A percentile compares a stretch with the other conserved stretches of the same genome.
phyloP scores from a whole-genome alignment of 2,113 vertebrate species.

The Scatophagus argus region DNA sequence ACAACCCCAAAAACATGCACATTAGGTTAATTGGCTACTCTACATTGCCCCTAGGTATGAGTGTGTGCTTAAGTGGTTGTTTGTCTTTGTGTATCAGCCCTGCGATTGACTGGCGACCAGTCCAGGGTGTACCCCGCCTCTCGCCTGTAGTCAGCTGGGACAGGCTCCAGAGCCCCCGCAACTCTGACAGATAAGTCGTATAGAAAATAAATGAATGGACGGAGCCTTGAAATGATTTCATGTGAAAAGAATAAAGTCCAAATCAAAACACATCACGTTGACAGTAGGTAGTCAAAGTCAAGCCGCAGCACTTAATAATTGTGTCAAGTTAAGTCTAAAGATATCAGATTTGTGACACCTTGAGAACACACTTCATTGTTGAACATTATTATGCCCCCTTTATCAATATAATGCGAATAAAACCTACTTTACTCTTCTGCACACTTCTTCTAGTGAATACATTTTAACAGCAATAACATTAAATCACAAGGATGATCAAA shows the following conservation, averaged over 20 bases:
- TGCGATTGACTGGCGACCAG: no score
- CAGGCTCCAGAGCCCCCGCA: no score
- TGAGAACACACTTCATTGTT: not conserved
- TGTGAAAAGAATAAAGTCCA: not conserved
- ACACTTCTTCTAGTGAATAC: not conserved
- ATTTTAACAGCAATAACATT: conserved; percentile 1
- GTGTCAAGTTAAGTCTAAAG: not conserved
- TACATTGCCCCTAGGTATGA: no score
- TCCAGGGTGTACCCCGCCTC: no score
- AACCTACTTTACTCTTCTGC: not conserved
- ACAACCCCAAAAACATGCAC: no score
- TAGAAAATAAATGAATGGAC: no score
- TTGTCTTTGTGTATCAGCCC: no score
- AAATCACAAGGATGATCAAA: not conserved
- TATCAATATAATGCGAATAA: not conserved
- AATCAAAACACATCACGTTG: not conserved
- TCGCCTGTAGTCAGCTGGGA: no score
- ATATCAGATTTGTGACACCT: not conserved
- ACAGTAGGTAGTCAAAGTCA: not conserved
- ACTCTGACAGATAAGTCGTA: no score
- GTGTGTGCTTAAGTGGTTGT: no score
- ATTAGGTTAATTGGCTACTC: no score
- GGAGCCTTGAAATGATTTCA: not conserved
- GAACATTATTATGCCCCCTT: not conserved
- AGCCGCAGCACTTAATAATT: not conserved